These are phyloP conservation scores for Sthenelais limicola DNA, from an alignment of 2,888 invertebrate species.

Conservation along the genomic window DNA sequence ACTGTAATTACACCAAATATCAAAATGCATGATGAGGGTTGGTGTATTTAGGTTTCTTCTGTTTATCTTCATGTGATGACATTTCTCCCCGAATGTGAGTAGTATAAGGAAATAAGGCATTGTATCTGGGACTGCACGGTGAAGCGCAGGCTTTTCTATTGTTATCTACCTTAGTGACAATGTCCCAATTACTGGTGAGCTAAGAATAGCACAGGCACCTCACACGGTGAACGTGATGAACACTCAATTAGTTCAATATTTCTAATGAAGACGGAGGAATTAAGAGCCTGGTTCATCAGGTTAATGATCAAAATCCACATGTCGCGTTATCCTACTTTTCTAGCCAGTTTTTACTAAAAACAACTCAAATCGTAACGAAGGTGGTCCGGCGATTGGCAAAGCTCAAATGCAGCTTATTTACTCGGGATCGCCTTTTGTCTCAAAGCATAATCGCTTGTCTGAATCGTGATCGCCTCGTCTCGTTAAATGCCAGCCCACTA, in stretches of 20 bases:
- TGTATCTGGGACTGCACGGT: constrained; percentile 14
- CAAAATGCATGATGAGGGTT: too few relatives aligned
- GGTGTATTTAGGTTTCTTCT: too few relatives aligned
- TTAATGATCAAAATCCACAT: constrained; percentile 36
- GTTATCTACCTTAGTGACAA: too few relatives aligned
- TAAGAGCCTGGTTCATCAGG: constrained; percentile 35
- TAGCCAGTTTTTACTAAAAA: constrained; percentile 26
- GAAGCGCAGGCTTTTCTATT: not conserved
- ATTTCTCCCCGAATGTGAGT: too few relatives aligned
- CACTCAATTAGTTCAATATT: constrained; percentile 28
- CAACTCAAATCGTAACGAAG: constrained; percentile 35
- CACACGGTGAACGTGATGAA: constrained; percentile 19
- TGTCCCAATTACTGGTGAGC: too few relatives aligned
- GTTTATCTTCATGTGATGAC: too few relatives aligned
- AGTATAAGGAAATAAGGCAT: constrained; percentile 15
- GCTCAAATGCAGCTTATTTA: constrained; percentile 36
- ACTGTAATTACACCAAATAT: too few relatives aligned
- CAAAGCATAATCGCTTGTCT: constrained; percentile 37
- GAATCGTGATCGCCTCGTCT: constrained; percentile 33
- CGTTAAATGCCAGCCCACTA: constrained; percentile 26
- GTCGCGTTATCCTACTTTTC: constrained; percentile 31
- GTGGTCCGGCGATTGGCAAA: constrained; percentile 30
- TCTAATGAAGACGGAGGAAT: constrained; percentile 30
- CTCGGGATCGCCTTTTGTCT: constrained; percentile 29
- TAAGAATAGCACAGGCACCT: constrained; percentile 25